These are phyloP conservation scores for Brotula barbata DNA, from an alignment of 2,797 vertebrate genomes.

Conservation along the genomic window DNA sequence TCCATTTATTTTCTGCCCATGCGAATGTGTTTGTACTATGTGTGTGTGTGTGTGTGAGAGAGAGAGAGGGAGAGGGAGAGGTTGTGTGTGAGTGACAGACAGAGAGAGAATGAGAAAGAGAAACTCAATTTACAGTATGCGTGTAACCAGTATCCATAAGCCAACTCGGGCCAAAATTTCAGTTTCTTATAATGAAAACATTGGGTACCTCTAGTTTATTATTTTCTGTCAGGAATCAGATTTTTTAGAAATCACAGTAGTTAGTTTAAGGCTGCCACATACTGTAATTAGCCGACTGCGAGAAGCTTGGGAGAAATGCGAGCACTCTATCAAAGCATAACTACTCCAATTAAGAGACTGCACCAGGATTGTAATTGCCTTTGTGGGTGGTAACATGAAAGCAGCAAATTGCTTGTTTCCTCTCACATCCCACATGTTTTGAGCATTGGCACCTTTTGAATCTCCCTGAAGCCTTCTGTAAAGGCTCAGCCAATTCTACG, in stretches of 20 bases:
- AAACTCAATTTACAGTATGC: slow-evolving; percentile 65
- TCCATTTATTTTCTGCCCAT: slow-evolving; percentile 66
- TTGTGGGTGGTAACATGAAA: slow-evolving; percentile 56
- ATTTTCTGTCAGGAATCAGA: slow-evolving; percentile 69
- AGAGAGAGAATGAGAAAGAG: slow-evolving; percentile 54
- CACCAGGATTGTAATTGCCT: slow-evolving; percentile 45
- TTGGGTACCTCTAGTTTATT: slow-evolving; percentile 61
- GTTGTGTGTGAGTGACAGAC: slow-evolving; percentile 19
- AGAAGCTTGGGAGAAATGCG: slow-evolving; percentile 58
- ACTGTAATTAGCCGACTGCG: slow-evolving; percentile 62
- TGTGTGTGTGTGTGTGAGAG: slow-evolving; percentile 46
- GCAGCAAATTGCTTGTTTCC: slow-evolving; percentile 52
- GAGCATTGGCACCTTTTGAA: slow-evolving; percentile 29
- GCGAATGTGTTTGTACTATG: slow-evolving; percentile 45
- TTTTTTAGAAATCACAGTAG: slow-evolving; percentile 61
- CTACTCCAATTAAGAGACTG: slow-evolving; percentile 66
- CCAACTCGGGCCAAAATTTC: slow-evolving; percentile 62
- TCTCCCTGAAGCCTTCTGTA: slow-evolving; percentile 30
- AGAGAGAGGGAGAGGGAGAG: slow-evolving; percentile 49
- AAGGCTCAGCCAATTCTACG: slow-evolving; percentile 14
- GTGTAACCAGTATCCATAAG: slow-evolving; percentile 59
- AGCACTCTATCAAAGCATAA: slow-evolving; percentile 66
- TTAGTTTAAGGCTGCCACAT: slow-evolving; percentile 63
- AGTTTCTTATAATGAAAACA: slow-evolving; percentile 61
- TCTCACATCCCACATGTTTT: slow-evolving; percentile 29